Base-by-base conservation (phyloP, 1,140 invertebrate genomes). In the Drosophila busckii region DNA sequence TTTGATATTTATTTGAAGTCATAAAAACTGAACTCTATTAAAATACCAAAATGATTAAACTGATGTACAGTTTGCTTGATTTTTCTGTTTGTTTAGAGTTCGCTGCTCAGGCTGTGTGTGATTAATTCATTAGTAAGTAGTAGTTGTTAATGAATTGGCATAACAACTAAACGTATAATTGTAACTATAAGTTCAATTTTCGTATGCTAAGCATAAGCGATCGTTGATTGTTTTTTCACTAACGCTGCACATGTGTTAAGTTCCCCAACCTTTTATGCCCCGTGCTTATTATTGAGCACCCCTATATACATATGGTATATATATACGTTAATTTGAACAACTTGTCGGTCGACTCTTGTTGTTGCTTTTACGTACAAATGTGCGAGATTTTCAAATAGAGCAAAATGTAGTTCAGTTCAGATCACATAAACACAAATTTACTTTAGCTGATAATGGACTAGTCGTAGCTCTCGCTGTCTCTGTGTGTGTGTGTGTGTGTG, bases 311-410 rank as follows among this genome's bases (percentile, higher is more conserved):
- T 7, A 29, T 17, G 16, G 42, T 56, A 70, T 45, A 65, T 40
- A 63, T 80, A 55, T 66, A 80, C 75, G 75, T 80, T 80, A 80
- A 80, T 80, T 80, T 80, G 75, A 75, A 60, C 67, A 78, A 82
- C 40, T 78, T 71, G 67, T 35, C 37, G 50, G 55, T 49, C 49
- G 69, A 69, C 31, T 50, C 32, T 56, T 52, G 58, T 59, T 46
- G 68, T 49, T 65, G 67, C 41, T 55, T 58, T 75, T 78, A 56
- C 53, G 68, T 68, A 73, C 58, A 66, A 68, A 80, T 80, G 75
- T 80, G 73, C 54, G 75, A 80, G 73, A 82, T 80, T 80, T n/a
- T 80, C 69, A 73, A 82, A 66, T 66, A 76, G 71, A 78, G 71
- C 66, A 66, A 56, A 69, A 80, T 82, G 59, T 78, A 73, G 73